Base-by-base conservation (phyloP, 2,888 invertebrate genomes). In the Caenorhabditis zanzibari region DNA sequence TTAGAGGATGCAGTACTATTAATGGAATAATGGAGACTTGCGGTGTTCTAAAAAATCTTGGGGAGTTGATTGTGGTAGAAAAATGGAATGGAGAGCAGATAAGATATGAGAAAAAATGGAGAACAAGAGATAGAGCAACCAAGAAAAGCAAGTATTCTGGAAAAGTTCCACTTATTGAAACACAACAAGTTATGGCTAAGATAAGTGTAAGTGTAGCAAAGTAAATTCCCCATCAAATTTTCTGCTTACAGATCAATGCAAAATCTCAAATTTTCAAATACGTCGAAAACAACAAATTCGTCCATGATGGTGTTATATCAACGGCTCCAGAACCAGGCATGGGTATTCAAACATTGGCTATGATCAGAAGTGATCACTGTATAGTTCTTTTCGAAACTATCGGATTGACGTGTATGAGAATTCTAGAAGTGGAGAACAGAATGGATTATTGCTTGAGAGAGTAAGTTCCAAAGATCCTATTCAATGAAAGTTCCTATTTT, bases 261-360 rank as follows among this genome's bases (percentile, higher is more conserved):
- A 59, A 63, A 41, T 35, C 68, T n/a, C 58, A 58, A 5, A 24
- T 74, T 16, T 16, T 54, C 16, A 59, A 69, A 52, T 72, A 59
- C 26, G n/a, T 35, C 7, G 49, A 16, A 2, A 44, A 44, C 12
- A 58, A 75, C 28, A 19, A 32, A 10, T 75, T 66, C 16, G 14
- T 75, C 0, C 66, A 77, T 24, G 54, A 22, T 41, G 68, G 66
- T 22, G 82, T 61, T 26, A 54, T 68, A 14, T 79, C 64, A n/a
- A 69, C 74, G 63, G 58, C 54, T 5, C 59, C 41, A 6, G 73
- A 82, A 38, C 82, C 82, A 5, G 82, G 77, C 56, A 74, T 76
- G 63, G 82, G 82, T 2, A 69, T 82, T 49, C 74, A 77, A n/a
- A 82, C 79, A 22, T 14, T 79, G 19, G 73, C 82, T 0, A 61